phyloP scores from a whole-genome alignment of 2,797 vertebrate genomes.

The Semaprochilodus insignis region DNA sequence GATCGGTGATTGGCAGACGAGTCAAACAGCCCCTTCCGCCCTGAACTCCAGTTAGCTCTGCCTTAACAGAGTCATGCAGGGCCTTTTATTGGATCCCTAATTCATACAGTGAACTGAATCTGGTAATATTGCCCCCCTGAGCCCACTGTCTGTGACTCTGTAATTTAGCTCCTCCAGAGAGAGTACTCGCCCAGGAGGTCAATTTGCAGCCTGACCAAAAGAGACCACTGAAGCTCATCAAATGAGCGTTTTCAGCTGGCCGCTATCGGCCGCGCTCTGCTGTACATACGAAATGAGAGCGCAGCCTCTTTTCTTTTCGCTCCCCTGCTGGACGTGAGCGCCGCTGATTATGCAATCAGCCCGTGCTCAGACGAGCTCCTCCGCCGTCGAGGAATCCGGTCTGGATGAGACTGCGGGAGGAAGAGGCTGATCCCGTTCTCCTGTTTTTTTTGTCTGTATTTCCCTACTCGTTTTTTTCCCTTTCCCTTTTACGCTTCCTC shows the following conservation, averaged over 20 bases:
- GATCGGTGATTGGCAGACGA: slow-evolving; percentile 34
- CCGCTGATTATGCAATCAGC: slow-evolving; percentile 73
- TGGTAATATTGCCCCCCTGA: neutral
- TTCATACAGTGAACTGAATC: neutral
- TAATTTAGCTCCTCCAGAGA: slow-evolving; percentile 9
- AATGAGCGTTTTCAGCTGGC: slow-evolving; percentile 21
- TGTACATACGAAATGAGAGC: slow-evolving; percentile 32
- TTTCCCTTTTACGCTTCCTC: slow-evolving; percentile 62
- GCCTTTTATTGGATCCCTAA: slow-evolving; percentile 8
- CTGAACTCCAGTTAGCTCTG: slow-evolving; percentile 1
- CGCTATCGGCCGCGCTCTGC: neutral
- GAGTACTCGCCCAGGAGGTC: slow-evolving; percentile 40
- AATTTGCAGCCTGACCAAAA: slow-evolving; percentile 32
- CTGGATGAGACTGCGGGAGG: slow-evolving; percentile 64
- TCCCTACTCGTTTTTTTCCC: slow-evolving; percentile 11
- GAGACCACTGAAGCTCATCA: slow-evolving; percentile 16
- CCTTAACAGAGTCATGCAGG: neutral
- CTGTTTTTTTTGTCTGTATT: slow-evolving; percentile 46
- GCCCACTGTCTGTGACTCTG: neutral
- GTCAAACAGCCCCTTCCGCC: neutral
- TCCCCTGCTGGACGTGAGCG: slow-evolving; percentile 32
- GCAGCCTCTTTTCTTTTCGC: slow-evolving; percentile 18
- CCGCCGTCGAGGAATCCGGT: slow-evolving; percentile 70
- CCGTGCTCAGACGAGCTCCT: slow-evolving; percentile 71
- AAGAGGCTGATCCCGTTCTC: slow-evolving; percentile 50